These are phyloP conservation scores for Propsilocerus akamusi DNA, from an alignment of 1,140 invertebrate genomes.

Conservation along the genomic window DNA sequence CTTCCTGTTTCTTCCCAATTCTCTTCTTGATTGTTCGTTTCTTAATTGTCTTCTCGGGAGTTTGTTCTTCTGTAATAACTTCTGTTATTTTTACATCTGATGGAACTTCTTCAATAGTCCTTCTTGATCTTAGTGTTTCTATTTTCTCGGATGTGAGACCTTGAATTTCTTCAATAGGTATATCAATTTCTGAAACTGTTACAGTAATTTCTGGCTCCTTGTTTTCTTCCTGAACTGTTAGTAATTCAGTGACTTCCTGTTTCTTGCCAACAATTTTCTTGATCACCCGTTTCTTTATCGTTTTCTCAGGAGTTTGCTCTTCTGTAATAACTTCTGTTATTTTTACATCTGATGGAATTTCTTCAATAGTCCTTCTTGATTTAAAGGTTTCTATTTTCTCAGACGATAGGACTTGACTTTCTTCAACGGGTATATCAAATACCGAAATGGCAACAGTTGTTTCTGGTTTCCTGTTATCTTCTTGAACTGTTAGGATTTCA, in stretches of 20 bases:
- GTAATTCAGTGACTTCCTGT: conserved; percentile 20
- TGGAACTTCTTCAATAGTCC: background rate
- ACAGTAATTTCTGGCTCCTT: conserved; percentile 6
- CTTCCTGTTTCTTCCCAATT: conserved; percentile 16
- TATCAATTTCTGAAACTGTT: conserved; percentile 4
- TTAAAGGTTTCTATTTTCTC: background rate
- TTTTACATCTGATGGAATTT: background rate
- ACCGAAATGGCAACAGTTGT: conserved; percentile 6
- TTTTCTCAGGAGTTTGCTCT: conserved; percentile 2
- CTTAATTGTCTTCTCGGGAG: background rate
- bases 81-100: background rate
- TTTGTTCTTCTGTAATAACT: conserved; percentile 8
- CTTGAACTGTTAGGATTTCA: conserved; percentile 19
- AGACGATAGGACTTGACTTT: background rate
- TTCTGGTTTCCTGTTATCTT: conserved; percentile 7
- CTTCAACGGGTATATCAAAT: conserved; percentile 5
- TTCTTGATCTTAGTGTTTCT: background rate
- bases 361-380: background rate
- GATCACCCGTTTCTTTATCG: conserved; percentile 9
- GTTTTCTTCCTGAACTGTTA: conserved; percentile 13
- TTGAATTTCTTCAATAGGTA: conserved; percentile 6
- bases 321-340: conserved; percentile 4
- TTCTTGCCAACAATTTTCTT: conserved; percentile 17
- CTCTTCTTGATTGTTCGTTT: conserved; percentile 16
- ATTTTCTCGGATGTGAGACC: background rate